Conservation (phyloP, 2,888 invertebrate species). For the Tenthredo mesomela region DNA sequence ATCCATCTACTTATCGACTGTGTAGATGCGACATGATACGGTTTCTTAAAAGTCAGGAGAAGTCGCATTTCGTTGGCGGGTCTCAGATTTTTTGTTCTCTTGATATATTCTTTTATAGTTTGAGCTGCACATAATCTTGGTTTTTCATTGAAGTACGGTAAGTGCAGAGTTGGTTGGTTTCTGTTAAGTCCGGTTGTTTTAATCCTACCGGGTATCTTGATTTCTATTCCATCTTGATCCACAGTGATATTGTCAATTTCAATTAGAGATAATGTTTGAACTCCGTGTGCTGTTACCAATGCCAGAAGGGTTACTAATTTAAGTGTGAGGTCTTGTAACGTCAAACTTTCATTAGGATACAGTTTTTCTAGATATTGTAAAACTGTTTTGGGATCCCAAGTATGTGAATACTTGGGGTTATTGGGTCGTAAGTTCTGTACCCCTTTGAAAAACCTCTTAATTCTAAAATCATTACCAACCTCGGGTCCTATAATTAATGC, state of each 20-base stretch:
- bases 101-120: constrained; percentile 8
- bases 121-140: neutral
- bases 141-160: neutral
- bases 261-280: constrained; percentile 1
- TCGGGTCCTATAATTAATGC: neutral
- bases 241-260: neutral
- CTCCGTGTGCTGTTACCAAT: constrained; percentile 23
- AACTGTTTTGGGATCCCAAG: neutral
- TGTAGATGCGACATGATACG: neutral
- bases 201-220: constrained; percentile 7
- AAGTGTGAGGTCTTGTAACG: constrained; percentile 21
- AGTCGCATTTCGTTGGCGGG: neutral
- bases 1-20: constrained; percentile 55
- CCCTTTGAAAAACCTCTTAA: neutral
- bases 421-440: neutral
- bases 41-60: neutral
- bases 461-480: neutral
- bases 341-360: neutral
- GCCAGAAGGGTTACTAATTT: constrained; percentile 11
- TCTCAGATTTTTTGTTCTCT: neutral
- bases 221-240: constrained; percentile 2
- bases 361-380: neutral
- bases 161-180: neutral
- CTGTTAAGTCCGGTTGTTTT: constrained; percentile 1
- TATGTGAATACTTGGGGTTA: neutral